phyloP scores from a whole-genome alignment of 2,113 vertebrate genomes.

The Manacus vitellinus region DNA sequence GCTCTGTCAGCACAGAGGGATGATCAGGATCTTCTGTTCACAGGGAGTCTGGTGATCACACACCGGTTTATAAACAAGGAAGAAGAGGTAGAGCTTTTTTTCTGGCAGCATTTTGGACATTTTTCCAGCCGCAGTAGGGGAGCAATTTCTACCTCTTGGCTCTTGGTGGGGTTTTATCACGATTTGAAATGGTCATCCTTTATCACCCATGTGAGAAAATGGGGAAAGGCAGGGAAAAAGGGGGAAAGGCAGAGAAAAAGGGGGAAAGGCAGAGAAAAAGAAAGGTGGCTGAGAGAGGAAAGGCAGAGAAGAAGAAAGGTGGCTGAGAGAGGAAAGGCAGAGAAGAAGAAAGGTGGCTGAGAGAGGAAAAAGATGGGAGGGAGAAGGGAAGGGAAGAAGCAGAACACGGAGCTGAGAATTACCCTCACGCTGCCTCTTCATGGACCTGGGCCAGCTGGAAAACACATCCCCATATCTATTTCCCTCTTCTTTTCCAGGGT shows the following conservation, averaged over 20 bases:
- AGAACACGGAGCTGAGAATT: neutral
- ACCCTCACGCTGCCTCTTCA: neutral
- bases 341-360: neutral
- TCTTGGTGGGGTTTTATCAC: neutral
- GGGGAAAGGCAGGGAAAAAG: neutral
- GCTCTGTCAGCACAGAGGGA: neutral
- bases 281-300: neutral
- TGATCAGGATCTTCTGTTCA: neutral
- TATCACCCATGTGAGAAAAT: neutral
- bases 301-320: neutral
- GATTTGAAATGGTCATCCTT: neutral
- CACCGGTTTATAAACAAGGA: neutral
- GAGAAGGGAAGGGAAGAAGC: neutral
- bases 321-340: neutral
- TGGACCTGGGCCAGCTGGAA: neutral
- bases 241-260: neutral
- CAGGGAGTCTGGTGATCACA: neutral
- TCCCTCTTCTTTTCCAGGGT: neutral
- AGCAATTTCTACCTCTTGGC: neutral
- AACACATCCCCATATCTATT: neutral
- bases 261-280: neutral
- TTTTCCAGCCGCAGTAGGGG: neutral
- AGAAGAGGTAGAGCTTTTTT: neutral
- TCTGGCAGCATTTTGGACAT: neutral
- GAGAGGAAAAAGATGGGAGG: neutral